phyloP scores from a whole-genome alignment of 2,113 vertebrate species.

The Panurus biarmicus region DNA sequence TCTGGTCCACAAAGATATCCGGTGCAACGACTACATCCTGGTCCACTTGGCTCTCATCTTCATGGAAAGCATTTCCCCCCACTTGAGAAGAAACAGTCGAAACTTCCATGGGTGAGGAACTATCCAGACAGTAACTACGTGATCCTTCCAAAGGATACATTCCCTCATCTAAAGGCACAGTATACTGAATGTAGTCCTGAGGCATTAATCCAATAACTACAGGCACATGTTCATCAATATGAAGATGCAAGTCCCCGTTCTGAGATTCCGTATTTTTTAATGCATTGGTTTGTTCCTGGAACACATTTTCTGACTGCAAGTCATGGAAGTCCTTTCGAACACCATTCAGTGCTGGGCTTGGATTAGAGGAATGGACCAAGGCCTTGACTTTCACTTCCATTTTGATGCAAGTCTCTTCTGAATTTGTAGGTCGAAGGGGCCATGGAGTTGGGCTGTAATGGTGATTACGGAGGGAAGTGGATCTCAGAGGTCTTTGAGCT shows the following conservation, averaged over 20 bases:
- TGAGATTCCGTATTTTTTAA: conserved; percentile 82
- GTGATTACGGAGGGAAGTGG: conserved; percentile 88
- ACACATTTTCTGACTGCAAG: conserved; percentile 82
- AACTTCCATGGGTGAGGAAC: conserved; percentile 92
- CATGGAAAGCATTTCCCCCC: conserved; percentile 72
- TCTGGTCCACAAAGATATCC: conserved; percentile 87
- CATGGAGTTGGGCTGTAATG: conserved; percentile 97
- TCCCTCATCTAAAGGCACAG: conserved; percentile 99
- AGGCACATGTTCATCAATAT: conserved; percentile 94
- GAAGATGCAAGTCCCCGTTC: conserved; percentile 84
- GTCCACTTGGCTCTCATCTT: conserved; percentile 79
- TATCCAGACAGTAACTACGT: conserved; percentile 86
- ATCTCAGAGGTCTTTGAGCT: conserved; percentile 88
- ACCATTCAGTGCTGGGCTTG: conserved; percentile 87
- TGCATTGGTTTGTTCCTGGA: conserved; percentile 79
- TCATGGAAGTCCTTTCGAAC: conserved; percentile 90
- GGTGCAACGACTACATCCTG: conserved; percentile 79
- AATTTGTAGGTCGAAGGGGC: conserved; percentile 88
- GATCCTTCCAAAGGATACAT: conserved; percentile 90
- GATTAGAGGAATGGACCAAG: conserved; percentile 88
- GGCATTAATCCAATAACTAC: conserved; percentile 92
- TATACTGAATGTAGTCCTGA: conserved; percentile 99
- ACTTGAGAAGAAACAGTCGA: conserved; percentile 74
- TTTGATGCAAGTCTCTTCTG: conserved; percentile 92
- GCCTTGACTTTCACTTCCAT: conserved; percentile 97